Percentiles rank a stretch among this genome's conserved stretches.
Evolutionary conservation across 1,140 invertebrate species (phyloP).

Genomic region (Bradynema listronoti): DNA sequence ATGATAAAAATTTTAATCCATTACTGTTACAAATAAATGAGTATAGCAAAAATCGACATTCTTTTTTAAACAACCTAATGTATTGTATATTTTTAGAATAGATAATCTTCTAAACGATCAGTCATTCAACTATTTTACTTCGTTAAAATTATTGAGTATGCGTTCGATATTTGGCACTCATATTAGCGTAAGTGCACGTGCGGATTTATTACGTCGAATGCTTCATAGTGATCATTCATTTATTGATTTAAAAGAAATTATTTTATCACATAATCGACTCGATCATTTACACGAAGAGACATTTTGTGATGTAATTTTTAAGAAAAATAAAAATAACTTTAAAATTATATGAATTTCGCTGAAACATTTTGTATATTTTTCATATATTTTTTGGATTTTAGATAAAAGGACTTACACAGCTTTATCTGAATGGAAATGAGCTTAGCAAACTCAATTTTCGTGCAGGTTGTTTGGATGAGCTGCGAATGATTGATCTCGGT

Average conservation of each 20-base stretch:
- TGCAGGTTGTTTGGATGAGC: conserved; percentile 2
- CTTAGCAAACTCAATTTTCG: neutral
- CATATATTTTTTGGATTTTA: neutral
- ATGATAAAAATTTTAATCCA: no score
- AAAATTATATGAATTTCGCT: neutral
- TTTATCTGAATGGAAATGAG: conserved; percentile 12
- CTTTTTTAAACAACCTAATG: neutral
- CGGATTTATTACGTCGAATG: conserved; percentile 24
- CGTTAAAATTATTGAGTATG: conserved; percentile 23
- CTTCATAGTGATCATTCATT: conserved; percentile 29
- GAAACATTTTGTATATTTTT: neutral
- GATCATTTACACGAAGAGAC: conserved; percentile 30
- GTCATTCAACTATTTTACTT: conserved; percentile 15
- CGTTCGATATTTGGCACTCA: conserved; percentile 12
- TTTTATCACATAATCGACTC: conserved; percentile 20
- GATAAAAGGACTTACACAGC: conserved; percentile 15
- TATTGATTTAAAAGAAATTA: conserved; percentile 25
- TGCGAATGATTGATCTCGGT: conserved; percentile 14
- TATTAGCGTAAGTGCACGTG: conserved; percentile 1
- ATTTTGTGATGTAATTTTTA: conserved; percentile 25
- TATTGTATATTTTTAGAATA: neutral
- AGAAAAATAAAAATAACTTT: neutral
- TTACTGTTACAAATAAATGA: no score
- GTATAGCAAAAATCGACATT: neutral
- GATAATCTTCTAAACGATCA: conserved; percentile 15